These are phyloP conservation scores for Eleutherodactylus coqui DNA, from an alignment of 2,797 vertebrate genomes.

Conservation along the genomic window DNA sequence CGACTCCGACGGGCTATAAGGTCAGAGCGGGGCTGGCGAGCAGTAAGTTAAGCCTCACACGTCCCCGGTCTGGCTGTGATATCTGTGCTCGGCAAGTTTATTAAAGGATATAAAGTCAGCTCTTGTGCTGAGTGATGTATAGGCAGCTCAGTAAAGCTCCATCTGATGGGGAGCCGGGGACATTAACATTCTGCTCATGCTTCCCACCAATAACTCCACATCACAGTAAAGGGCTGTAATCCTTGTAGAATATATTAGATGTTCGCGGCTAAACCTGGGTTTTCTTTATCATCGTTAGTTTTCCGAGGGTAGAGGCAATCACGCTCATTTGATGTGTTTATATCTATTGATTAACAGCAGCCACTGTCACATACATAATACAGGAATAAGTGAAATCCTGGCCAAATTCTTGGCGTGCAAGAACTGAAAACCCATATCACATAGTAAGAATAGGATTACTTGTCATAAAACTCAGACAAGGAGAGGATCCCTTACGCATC, in stretches of 20 bases:
- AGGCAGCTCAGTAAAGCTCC: constrained; percentile 53
- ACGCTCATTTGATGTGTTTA: constrained; percentile 63
- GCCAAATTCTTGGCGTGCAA: constrained; percentile 17
- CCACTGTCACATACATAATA: constrained; percentile 58
- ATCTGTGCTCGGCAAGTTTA: constrained; percentile 55
- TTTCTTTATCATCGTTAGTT: constrained; percentile 63
- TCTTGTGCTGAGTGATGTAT: constrained; percentile 57
- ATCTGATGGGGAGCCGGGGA: constrained; percentile 47
- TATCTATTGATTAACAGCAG: constrained; percentile 64
- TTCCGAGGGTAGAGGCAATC: constrained; percentile 61
- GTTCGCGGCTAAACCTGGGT: constrained; percentile 57
- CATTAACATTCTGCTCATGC: constrained; percentile 62
- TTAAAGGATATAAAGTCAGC: constrained; percentile 63
- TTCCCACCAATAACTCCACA: constrained; percentile 62
- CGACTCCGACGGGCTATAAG: constrained; percentile 12
- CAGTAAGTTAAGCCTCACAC: constrained; percentile 51
- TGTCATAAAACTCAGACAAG: background rate
- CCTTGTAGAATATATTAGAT: constrained; percentile 64
- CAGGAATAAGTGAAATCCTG: constrained; percentile 50
- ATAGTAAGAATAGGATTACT: background rate
- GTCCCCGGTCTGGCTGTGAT: constrained; percentile 34
- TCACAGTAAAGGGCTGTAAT: constrained; percentile 63
- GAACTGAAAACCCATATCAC: background rate
- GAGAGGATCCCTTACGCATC: background rate
- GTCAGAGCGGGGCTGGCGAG: constrained; percentile 36